Evolutionary conservation across 92 coral and sea anemone species (phyloP).

Genomic region (Palythoa caribaeorum): DNA sequence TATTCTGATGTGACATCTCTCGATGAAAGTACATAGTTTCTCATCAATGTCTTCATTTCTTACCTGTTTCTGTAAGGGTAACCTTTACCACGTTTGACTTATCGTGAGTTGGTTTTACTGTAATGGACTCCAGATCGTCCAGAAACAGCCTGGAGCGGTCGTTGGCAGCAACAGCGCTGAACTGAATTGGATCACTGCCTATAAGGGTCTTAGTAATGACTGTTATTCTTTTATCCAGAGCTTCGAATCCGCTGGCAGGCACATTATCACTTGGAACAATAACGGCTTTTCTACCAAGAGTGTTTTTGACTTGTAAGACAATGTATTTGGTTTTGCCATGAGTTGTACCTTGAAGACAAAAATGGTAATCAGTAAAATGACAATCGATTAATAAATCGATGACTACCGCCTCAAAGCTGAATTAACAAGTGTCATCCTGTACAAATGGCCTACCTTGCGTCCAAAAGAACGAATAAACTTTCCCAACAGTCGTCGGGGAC

Average conservation of each 20-base stretch:
- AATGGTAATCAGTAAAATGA: not conserved
- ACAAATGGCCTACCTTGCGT: conserved; percentile 72
- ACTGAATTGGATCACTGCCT: conserved; percentile 52
- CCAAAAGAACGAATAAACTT: conserved; percentile 86
- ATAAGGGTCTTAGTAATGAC: conserved; percentile 70
- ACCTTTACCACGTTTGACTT: conserved; percentile 65
- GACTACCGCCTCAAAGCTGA: not conserved
- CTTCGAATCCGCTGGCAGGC: conserved; percentile 81
- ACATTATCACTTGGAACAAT: conserved; percentile 79
- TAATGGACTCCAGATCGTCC: conserved; percentile 71
- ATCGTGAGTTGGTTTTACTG: conserved; percentile 71
- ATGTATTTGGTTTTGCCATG: conserved; percentile 80
- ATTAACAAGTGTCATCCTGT: not conserved
- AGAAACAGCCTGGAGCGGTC: conserved; percentile 71
- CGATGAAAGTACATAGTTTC: too few species aligned
- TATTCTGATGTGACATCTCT: too few species aligned
- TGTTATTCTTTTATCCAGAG: conserved; percentile 47
- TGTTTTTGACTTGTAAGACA: conserved; percentile 69
- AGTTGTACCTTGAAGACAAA: conserved; percentile 65
- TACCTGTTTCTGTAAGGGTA: conserved; percentile 79
- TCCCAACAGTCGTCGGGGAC: conserved; percentile 68
- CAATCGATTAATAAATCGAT: too few species aligned
- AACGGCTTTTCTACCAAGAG: conserved; percentile 68
- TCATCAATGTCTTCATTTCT: not conserved
- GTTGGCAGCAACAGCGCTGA: conserved; percentile 73